Conservation (phyloP, 1,140 invertebrate species). For the Diachasmimorpha longicaudata region DNA sequence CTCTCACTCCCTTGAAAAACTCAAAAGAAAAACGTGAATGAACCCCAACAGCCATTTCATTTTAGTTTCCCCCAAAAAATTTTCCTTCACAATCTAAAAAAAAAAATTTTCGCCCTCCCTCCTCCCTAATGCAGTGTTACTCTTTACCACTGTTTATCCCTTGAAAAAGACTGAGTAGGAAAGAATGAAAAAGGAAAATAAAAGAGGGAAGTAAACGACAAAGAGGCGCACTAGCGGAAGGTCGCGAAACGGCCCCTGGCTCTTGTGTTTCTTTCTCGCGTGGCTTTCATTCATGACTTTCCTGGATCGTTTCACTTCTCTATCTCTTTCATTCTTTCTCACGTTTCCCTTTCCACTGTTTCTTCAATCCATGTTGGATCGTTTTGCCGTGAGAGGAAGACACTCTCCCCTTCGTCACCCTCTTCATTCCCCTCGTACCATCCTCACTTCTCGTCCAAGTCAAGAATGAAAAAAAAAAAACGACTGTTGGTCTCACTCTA, state of each 20-base stretch:
- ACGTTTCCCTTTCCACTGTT: conserved; percentile 57
- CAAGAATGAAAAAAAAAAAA: conserved; percentile 23
- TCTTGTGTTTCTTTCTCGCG: conserved; percentile 27
- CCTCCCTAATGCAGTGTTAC: background rate
- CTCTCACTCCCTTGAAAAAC: background rate
- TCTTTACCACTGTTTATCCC: background rate
- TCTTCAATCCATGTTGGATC: conserved; percentile 20
- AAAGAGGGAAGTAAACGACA: conserved; percentile 2
- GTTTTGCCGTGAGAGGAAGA: conserved; percentile 51
- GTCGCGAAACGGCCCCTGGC: conserved; percentile 32
- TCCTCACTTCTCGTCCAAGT: conserved; percentile 50
- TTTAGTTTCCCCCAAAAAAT: too few species aligned
- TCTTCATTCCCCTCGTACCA: conserved; percentile 34
- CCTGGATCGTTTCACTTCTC: conserved; percentile 24
- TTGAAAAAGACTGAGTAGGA: background rate
- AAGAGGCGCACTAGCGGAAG: conserved; percentile 19
- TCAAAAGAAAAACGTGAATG: background rate
- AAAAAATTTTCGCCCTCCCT: background rate
- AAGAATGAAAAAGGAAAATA: background rate
- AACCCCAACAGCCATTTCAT: too few species aligned
- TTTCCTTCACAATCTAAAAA: too few species aligned
- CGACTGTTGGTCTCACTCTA: conserved; percentile 21
- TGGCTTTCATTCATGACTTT: conserved; percentile 36
- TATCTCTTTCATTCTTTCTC: conserved; percentile 58
- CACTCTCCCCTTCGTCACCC: too few species aligned